Base-by-base conservation (phyloP, 1,140 invertebrate genomes). In the Caenorhabditis tropicalis region DNA sequence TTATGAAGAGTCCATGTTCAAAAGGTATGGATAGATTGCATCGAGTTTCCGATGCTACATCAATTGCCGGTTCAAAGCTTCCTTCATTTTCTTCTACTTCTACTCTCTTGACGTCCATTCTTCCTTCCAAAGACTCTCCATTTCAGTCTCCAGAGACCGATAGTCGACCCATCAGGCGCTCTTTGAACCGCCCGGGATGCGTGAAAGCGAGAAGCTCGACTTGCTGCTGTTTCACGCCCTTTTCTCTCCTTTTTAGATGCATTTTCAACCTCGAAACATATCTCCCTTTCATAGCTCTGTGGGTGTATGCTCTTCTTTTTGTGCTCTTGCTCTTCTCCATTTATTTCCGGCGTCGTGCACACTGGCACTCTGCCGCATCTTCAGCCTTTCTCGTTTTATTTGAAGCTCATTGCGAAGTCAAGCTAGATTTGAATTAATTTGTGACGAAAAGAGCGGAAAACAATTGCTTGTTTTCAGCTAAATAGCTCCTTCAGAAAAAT, bases 281-380 rank as follows among this genome's bases (percentile, higher is more conserved):
- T 74, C 65, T 46, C 36, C 65, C 36, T 74, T 24, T 36, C 21
- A 74, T 31, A 43, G 27, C 65, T 74, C 58, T 65, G 58, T 74
- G 65, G 65, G 65, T 74, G 65, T 33, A 74, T 74, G 65, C 65
- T 74, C 65, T 74, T 74, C 36, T 74, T 74, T 74, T 74, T 74
- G 36, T 74, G 65, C 65, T 74, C 65, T 74, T 46, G 65, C 65
- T 74, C 65, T 74, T 74, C 65, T 74, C 65, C 65, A 74, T 46
- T 74, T 74, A 74, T 74, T 74, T 74, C 65, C 65, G 65, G 65
- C 65, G 65, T 74, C 65, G 65, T 74, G 65, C 65, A 74, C 65
- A 74, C 65, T 43, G 58, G 58, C 58, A 65, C 58, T 10, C 53
- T 33, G 65, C 10, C 65, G 65, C 65, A 74, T 74, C 65, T 74